Base-by-base conservation (phyloP, 2,113 vertebrate species). In the Rynchops niger region DNA sequence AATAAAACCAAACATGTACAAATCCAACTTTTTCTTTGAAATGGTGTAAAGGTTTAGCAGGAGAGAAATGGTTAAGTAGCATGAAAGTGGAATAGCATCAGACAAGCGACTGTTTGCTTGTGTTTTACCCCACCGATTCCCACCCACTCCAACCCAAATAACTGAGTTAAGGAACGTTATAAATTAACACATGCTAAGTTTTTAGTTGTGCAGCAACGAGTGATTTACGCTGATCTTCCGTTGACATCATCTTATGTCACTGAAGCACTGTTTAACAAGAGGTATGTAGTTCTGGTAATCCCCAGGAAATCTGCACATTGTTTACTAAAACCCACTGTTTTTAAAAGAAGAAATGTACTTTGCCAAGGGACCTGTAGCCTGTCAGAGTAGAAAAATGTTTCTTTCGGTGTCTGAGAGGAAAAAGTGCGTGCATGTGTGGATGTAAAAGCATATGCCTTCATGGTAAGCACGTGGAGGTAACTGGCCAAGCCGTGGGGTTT, bases 231-330 rank as follows among this genome's bases (percentile, higher is more conserved):
- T 52, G 5, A 52, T 81, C 70, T 92, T 77, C 73, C 5, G 0
- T 10, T 86, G 52, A 84, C 74, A 83, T 91, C 26, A 42, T 62
- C 32, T 90, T 71, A 42, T 58, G 89, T 89, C 59, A 79, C 69
- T 43, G 43, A 12, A 56, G 58, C 65, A 22, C 43, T 67, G 43
- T 88, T 89, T 73, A 88, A 20, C 18, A 67, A 55, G 77, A 88
- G 18, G 15, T 52, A 47, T 40, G 59, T 84, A 58, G 10, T 77
- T 89, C 84, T 91, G 86, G 92, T 90, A 96, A 96, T 96, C 79
- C 84, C 83, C 74, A 94, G 86, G 74, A 95, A 94, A 73, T 92
- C 47, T 85, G 72, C 8, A 3, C n/a, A 21, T 30, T 92, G 81
- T 92, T 96, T 95, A 95, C 45, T 50, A 59, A 91, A 96, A 6